Evolutionary conservation across 2,888 invertebrate species (phyloP).

Genomic region (Chirona hameri): DNA sequence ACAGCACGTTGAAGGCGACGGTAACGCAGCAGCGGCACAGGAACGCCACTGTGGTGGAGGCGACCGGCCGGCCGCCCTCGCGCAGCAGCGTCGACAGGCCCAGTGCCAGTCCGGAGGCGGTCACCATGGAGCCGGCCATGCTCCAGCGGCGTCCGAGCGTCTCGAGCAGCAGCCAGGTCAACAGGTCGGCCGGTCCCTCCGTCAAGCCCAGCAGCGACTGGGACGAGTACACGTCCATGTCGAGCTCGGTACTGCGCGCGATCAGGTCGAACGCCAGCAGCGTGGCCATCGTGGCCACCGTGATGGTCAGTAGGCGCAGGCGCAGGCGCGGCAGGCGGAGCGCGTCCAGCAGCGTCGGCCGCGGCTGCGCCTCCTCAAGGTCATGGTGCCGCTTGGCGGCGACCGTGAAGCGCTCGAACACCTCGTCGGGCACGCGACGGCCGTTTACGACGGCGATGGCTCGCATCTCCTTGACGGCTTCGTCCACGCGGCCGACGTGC

Average conservation of each 20-base stretch:
- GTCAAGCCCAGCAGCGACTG: slow-evolving; percentile 35
- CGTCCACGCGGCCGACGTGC: slow-evolving; percentile 76
- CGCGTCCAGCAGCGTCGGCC: not conserved
- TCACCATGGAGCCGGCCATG: not conserved
- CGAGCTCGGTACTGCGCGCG: slow-evolving; percentile 75
- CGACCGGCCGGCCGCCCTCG: not conserved
- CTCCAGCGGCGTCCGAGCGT: slow-evolving; percentile 36
- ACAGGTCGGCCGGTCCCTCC: slow-evolving; percentile 36
- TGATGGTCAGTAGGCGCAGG: not conserved
- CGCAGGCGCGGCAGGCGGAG: not conserved
- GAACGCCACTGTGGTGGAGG: slow-evolving; percentile 32
- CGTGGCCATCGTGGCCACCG: not conserved
- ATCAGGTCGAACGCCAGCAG: not conserved
- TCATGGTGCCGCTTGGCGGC: slow-evolving; percentile 40
- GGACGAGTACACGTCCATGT: slow-evolving; percentile 34
- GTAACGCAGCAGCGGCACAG: slow-evolving; percentile 36
- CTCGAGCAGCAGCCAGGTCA: slow-evolving; percentile 35
- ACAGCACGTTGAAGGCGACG: too few relatives aligned
- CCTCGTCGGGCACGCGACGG: slow-evolving; percentile 66
- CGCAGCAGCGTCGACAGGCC: not conserved
- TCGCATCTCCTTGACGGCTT: slow-evolving; percentile 70
- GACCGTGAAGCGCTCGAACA: slow-evolving; percentile 70
- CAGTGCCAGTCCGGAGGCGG: not conserved
- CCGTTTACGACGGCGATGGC: slow-evolving; percentile 77
- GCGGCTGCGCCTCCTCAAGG: not conserved